Conservation (phyloP, 2,797 vertebrate genomes). For the Orestias chungarensis region DNA sequence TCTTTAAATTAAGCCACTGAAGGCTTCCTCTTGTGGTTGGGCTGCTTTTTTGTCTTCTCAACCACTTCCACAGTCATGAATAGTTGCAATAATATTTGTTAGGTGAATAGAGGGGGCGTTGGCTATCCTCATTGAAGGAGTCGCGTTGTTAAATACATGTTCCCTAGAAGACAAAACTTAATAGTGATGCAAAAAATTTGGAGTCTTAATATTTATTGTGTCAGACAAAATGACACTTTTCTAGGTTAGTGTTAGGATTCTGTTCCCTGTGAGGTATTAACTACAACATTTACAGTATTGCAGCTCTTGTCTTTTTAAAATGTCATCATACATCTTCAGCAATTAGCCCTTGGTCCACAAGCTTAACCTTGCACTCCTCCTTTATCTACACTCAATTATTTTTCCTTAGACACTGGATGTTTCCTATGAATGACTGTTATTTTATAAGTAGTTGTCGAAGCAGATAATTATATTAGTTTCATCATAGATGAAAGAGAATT, state of each 20-base stretch:
- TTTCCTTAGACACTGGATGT: background rate
- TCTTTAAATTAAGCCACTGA: background rate
- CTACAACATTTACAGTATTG: background rate
- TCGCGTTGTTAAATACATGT: background rate
- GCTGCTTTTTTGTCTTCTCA: background rate
- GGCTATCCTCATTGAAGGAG: background rate
- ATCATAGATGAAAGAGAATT: background rate
- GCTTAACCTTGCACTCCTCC: background rate
- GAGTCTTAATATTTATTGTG: background rate
- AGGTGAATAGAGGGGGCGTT: background rate
- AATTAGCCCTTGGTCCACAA: background rate
- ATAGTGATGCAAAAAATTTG: background rate
- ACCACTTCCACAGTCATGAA: background rate
- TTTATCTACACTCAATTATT: background rate
- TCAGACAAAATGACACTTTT: background rate
- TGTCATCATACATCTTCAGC: background rate
- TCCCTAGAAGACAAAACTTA: conserved; percentile 2
- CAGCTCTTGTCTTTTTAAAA: background rate
- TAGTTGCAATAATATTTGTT: background rate
- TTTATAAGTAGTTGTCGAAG: background rate
- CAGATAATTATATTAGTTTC: background rate
- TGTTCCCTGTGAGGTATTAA: background rate
- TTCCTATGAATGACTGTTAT: background rate
- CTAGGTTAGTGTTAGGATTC: background rate
- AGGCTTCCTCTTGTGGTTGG: background rate